Base-by-base conservation (phyloP, 2,113 vertebrate species). In the Actenoides hombroni region DNA sequence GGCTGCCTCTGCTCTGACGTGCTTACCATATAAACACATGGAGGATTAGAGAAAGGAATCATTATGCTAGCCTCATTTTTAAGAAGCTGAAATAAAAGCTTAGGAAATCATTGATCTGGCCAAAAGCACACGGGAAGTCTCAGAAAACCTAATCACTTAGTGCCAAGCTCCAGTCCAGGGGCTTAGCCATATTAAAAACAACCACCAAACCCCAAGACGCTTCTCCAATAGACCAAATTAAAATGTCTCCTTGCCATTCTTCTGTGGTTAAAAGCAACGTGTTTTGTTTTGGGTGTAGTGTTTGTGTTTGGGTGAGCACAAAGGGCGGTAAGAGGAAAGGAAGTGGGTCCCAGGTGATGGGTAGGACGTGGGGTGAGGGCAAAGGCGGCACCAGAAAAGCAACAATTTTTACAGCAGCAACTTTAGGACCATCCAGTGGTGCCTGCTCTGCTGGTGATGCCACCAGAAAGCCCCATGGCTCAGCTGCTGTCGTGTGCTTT, bases 51-150 rank as follows among this genome's bases (percentile, higher is more conserved):
- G 89, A 44, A 82, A 71, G 44, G 79, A 59, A 71, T 83, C 56
- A 28, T 75, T 86, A 84, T 48, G 73, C 83, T 35, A 35, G 64
- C 63, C 83, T 92, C 79, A 60, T 90, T 84, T 88, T 83, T 60
- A 93, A 88, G 95, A 78, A 88, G 73, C 51, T 77, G 79, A 70
- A 90, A 56, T 57, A 44, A 89, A 89, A 93, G 83, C 91, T 93
- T 60, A 85, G 65, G 77, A 76, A 91, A 76, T 90, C 70, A 77
- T 46, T 82, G 83, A 89, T 91, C 80, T 93, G 86, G 53, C 86
- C 80, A 95, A 79, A 71, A 92, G 67, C 73, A 71, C 83, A 65
- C 0, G 2, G 73, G 56, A 76, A 92, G 13, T 35, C 64, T 84
- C 39, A 26, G 73, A 54, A 74, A 75, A 54, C 35, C 48, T 57